These are phyloP conservation scores for Nemoura dubitans DNA, from an alignment of 2,888 invertebrate genomes.

Conservation along the genomic window DNA sequence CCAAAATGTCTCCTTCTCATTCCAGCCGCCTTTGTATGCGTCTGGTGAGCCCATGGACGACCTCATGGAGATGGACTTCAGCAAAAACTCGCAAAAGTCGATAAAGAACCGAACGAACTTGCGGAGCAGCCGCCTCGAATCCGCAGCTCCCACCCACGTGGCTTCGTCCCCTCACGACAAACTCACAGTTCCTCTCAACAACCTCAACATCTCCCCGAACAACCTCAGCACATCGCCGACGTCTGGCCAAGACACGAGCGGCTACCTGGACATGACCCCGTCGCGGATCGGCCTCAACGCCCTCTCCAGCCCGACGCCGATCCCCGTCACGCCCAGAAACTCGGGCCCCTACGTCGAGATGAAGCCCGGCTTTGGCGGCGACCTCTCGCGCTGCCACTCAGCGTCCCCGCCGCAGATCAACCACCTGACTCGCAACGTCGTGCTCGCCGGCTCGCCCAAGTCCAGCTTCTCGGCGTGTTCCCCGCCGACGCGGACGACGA, in stretches of 20 bases:
- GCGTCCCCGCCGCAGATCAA: conserved; percentile 51
- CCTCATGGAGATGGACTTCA: conserved; percentile 84
- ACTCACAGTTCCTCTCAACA: conserved; percentile 37
- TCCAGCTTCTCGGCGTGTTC: not conserved
- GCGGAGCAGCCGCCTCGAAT: not conserved
- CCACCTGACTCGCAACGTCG: conserved; percentile 27
- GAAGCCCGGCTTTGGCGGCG: conserved; percentile 57
- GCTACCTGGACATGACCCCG: conserved; percentile 24
- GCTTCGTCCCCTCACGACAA: conserved; percentile 19
- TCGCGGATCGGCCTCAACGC: not conserved
- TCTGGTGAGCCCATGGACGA: conserved; percentile 72
- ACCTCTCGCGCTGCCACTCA: conserved; percentile 49
- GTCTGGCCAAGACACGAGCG: conserved; percentile 13
- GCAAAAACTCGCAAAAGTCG: conserved; percentile 56
- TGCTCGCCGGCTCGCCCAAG: conserved; percentile 25
- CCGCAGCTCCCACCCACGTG: not conserved
- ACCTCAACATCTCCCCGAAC: conserved; percentile 31
- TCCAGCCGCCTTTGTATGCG: conserved; percentile 56
- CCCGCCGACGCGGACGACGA: not conserved
- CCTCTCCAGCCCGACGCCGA: conserved; percentile 36
- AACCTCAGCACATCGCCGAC: conserved; percentile 33
- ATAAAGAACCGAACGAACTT: conserved; percentile 33
- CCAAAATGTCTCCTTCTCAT: conserved; percentile 54
- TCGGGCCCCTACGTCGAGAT: conserved; percentile 59
- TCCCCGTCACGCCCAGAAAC: not conserved